Evolutionary conservation across 2,797 vertebrate genomes (phyloP), one percentile per base, ranked within the genome.

Genomic region (Rousettus madagascariensis): DNA sequence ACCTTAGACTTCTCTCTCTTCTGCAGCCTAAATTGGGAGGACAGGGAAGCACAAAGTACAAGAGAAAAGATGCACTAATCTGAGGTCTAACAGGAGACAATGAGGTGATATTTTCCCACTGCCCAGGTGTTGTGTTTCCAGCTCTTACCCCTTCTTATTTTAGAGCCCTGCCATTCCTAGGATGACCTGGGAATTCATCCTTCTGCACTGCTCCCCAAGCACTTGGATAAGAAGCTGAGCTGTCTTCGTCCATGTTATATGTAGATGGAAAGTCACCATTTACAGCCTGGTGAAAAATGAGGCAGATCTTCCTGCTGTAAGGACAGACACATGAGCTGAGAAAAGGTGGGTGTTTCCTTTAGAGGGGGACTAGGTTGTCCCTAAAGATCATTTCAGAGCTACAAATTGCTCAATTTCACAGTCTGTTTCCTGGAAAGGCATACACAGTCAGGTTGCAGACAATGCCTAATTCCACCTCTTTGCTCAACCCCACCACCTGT

Each of bases 81-180:
- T 92, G 92, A 97, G 77, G 88, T 85, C 82, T 94, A 90, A 96
- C 90, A 93, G 86, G 90, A 94, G 53, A 83, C 30, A 86, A 75
- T 91, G 92, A 92, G 38, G 66, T 93, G 89, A 49, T 75, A 57
- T 80, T 61, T 63, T 49, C 75, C 91, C 33, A 33, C 69, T 61
- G 30, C 36, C 75, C 72, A 63, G 36, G 16, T 55, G 12, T 19
- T 72, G 6, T 59, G 28, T 92, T 90, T 86, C 43, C 63, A 91
- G 43, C 13, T 93, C 36, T 61, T 79, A 49, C 63, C 51, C 36
- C 57, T 96, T 94, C 49, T 91, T 91, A 61, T 84, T 93, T 95
- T 92, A 94, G 66, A 96, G 49, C 68, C 55, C 87, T 71, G 75
- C 77, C 51, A 33, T 86, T 95, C 59, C 75, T 93, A 80, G 91